Evolutionary conservation across 2,888 invertebrate species (phyloP).

Genomic region (Petrolisthes cinctipes): DNA sequence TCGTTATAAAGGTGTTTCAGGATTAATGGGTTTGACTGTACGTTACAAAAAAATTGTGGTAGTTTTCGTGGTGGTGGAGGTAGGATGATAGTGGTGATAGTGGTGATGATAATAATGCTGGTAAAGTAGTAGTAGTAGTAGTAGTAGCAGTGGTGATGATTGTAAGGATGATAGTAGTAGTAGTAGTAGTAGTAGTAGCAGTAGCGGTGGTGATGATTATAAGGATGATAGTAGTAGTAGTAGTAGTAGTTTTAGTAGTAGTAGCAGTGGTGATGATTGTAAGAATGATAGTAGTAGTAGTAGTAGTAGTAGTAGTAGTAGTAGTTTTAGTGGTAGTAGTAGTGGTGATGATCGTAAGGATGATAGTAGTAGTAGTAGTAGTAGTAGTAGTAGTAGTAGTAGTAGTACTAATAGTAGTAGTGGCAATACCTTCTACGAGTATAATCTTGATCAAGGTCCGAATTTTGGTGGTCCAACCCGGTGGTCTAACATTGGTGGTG

Average conservation of each 20-base stretch:
- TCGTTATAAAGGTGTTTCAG: too few species aligned
- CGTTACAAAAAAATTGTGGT: too few species aligned
- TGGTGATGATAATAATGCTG: too few species aligned
- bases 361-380: neutral
- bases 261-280: neutral
- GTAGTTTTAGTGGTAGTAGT: neutral
- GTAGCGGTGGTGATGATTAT: neutral
- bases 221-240: neutral
- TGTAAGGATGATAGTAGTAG: constrained; percentile 14
- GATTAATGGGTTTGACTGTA: too few species aligned
- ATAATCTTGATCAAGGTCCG: neutral
- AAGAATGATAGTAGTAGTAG: neutral
- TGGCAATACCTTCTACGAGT: neutral
- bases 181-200: constrained; percentile 31
- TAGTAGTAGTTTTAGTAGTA: neutral
- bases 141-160: neutral
- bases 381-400: neutral
- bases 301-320: neutral
- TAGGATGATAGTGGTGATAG: too few species aligned
- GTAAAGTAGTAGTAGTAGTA: neutral
- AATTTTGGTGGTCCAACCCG: too few species aligned
- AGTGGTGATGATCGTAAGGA: neutral
- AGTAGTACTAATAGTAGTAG: neutral
- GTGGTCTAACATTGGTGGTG: too few species aligned
- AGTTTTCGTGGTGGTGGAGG: too few species aligned